Conservation (phyloP, 2,113 vertebrate genomes). For the Isurus oxyrinchus region DNA sequence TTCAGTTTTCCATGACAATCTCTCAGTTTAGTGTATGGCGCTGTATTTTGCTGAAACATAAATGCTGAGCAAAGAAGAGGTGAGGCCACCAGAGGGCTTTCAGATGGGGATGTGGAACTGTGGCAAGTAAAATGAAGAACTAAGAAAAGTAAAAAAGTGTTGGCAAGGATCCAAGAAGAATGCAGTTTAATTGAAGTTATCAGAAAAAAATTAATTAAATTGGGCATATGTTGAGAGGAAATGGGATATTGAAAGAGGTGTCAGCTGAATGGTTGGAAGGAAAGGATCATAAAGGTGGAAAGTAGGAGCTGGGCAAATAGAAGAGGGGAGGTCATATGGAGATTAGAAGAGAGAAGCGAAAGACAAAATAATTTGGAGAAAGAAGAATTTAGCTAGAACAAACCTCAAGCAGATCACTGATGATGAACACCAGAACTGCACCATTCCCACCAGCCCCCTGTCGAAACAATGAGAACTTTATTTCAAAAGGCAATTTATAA, state of each 20-base stretch:
- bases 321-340: background rate
- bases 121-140: no score
- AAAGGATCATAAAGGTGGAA: background rate
- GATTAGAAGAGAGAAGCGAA: background rate
- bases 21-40: background rate
- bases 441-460: background rate
- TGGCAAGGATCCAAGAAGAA: background rate
- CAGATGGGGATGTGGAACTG: no score
- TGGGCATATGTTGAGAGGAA: background rate
- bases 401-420: background rate
- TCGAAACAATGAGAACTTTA: background rate
- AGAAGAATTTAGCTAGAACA: background rate
- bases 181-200: background rate
- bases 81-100: no score
- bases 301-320: background rate
- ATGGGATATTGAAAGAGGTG: background rate
- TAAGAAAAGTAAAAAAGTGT: background rate
- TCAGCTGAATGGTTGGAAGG: background rate
- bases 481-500: background rate
- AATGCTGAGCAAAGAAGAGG: no score
- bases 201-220: background rate
- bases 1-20: background rate
- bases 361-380: background rate
- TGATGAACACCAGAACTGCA: background rate
- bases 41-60: no score